Evolutionary conservation across 2,888 invertebrate genomes (phyloP), one percentile per base, ranked within the genome.

Genomic region (Deroplatys truncata): DNA sequence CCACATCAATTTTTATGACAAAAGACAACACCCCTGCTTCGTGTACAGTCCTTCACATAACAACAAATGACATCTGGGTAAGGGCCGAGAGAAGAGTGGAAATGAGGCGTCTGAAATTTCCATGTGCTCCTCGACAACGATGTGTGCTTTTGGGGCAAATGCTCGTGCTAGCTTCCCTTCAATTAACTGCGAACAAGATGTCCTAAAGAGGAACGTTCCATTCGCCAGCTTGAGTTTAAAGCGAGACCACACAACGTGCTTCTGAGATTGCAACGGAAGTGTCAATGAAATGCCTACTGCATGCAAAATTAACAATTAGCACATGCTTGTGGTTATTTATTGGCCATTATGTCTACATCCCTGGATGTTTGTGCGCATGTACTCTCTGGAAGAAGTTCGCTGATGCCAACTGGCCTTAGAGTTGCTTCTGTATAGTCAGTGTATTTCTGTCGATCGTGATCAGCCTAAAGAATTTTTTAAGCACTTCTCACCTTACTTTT

Each of bases 281-380:
- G 7, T 43, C 13, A 43, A 43, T 43, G 43, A 43, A 43, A 43
- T 43, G 43, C 43, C 43, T 43, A 43, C 43, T 43, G 43, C 43
- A 43, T 43, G 43, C 43, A 43, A 43, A 43, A 43, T 10, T 2
- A 43, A 13, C 43, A 43, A 43, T 43, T 43, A 43, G 13, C 43
- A 10, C 43, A 43, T 43, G 13, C 43, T 43, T 43, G 13, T 43
- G 43, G 43, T 13, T 43, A 43, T 13, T 43, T 13, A 13, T 13
- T 0, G 13, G 5, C 5, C n/a, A n/a, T n/a, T n/a, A n/a, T n/a
- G n/a, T n/a, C 5, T 4, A 31, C 5, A 4, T 31, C 2, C 2
- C 31, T 31, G 5, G 3, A 31, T 31, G 5, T 31, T 31, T 31
- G 31, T 31, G 3, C 31, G 5, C 31, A 31, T 31, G 31, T 31